Conservation (phyloP, 2,113 vertebrate genomes). For the Siniperca chuatsi region DNA sequence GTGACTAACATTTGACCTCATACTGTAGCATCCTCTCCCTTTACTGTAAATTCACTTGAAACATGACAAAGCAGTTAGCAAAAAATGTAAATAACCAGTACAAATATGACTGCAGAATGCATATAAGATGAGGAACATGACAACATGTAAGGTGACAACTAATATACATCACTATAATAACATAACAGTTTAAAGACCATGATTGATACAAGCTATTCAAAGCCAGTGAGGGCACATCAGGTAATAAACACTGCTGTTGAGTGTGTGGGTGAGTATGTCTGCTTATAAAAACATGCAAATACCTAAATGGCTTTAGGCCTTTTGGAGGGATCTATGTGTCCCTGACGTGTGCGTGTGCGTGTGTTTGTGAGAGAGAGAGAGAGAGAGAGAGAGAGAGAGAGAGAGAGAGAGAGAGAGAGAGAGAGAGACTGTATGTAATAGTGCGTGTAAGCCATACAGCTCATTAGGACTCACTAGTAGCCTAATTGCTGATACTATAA, state of each 20-base stretch:
- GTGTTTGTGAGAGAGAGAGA: background rate
- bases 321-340: background rate
- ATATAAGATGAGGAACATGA: background rate
- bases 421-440: background rate
- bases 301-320: background rate
- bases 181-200: background rate
- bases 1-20: background rate
- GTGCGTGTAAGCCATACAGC: background rate
- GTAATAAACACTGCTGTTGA: background rate
- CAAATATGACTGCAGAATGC: background rate
- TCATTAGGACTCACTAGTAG: background rate
- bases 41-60: background rate
- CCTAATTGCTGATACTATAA: background rate
- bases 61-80: background rate
- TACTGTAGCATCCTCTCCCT: background rate
- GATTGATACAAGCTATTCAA: background rate
- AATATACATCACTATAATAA: background rate
- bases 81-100: background rate
- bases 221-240: background rate
- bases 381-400: background rate
- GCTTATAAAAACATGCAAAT: background rate
- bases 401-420: background rate
- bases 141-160: background rate
- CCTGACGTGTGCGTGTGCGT: background rate
- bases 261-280: constrained; percentile 9